These are phyloP conservation scores for Blastobasis lacticolella DNA, from an alignment of 2,888 invertebrate species.

Conservation along the genomic window DNA sequence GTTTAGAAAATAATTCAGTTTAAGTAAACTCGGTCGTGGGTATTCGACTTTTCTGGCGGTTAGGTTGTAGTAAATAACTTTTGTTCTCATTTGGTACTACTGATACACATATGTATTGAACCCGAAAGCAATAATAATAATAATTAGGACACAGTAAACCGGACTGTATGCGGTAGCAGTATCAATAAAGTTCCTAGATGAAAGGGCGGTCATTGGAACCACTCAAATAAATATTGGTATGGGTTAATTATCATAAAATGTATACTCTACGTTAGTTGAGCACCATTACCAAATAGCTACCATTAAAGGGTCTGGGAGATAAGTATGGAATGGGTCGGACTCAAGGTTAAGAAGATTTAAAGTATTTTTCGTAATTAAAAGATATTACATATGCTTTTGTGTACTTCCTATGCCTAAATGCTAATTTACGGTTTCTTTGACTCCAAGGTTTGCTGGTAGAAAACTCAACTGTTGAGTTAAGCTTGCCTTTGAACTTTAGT, in stretches of 20 bases:
- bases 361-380: too few species aligned
- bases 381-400: too few species aligned
- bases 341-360: not conserved
- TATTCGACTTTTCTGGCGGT: too few species aligned
- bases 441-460: too few species aligned
- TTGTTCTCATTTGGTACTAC: too few species aligned
- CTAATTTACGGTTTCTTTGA: too few species aligned
- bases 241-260: constrained; percentile 65
- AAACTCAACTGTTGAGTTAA: too few species aligned
- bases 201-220: constrained; percentile 52
- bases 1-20: too few species aligned
- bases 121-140: not conserved
- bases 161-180: constrained; percentile 44
- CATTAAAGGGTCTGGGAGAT: constrained; percentile 50
- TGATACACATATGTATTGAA: not conserved
- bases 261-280: constrained; percentile 49
- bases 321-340: constrained; percentile 21
- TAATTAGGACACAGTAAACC: constrained; percentile 30
- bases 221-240: constrained; percentile 62
- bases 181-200: constrained; percentile 54
- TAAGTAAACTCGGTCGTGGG: too few species aligned
- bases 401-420: too few species aligned
- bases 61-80: too few species aligned
- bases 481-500: too few species aligned
- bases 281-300: constrained; percentile 64